phyloP scores from a whole-genome alignment of 1,140 invertebrate species.

The Calliopsis andreniformis region DNA sequence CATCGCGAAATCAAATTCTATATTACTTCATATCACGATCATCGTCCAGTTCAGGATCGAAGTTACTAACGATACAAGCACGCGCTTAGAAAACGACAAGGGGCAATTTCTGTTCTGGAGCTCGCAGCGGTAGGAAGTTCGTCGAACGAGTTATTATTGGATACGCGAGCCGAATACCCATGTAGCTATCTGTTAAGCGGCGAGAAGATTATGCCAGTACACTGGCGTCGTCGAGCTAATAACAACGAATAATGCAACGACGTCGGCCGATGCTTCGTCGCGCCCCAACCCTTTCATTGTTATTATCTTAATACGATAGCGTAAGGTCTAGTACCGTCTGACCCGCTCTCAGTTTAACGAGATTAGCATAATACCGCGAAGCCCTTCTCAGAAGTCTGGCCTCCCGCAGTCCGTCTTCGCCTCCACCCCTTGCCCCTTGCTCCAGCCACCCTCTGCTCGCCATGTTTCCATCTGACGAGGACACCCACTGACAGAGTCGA shows the following conservation, averaged over 20 bases:
- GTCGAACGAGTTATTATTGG: slow-evolving; percentile 54
- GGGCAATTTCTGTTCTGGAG: slow-evolving; percentile 40
- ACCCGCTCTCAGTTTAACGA: slow-evolving; percentile 73
- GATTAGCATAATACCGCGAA: slow-evolving; percentile 75
- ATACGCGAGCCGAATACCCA: slow-evolving; percentile 35
- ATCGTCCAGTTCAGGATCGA: not conserved
- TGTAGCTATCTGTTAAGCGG: slow-evolving; percentile 52
- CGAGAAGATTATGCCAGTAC: slow-evolving; percentile 59
- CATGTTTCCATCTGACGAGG: slow-evolving; percentile 46
- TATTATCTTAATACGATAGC: slow-evolving; percentile 74
- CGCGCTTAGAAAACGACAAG: not conserved
- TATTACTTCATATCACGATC: not conserved
- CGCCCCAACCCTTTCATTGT: slow-evolving; percentile 66
- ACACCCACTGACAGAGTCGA: slow-evolving; percentile 47
- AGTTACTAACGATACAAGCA: not conserved
- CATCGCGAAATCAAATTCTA: not conserved
- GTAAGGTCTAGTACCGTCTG: slow-evolving; percentile 69
- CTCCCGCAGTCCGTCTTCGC: not conserved
- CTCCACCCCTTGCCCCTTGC: not conserved
- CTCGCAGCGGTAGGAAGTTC: slow-evolving; percentile 4
- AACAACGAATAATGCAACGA: slow-evolving; percentile 59
- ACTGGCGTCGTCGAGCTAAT: slow-evolving; percentile 57
- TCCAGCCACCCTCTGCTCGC: not conserved
- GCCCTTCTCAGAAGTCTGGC: slow-evolving; percentile 72
- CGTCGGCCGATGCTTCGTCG: slow-evolving; percentile 55